Base-by-base conservation (phyloP, 2,797 vertebrate genomes). In the Tarsius wallacei region DNA sequence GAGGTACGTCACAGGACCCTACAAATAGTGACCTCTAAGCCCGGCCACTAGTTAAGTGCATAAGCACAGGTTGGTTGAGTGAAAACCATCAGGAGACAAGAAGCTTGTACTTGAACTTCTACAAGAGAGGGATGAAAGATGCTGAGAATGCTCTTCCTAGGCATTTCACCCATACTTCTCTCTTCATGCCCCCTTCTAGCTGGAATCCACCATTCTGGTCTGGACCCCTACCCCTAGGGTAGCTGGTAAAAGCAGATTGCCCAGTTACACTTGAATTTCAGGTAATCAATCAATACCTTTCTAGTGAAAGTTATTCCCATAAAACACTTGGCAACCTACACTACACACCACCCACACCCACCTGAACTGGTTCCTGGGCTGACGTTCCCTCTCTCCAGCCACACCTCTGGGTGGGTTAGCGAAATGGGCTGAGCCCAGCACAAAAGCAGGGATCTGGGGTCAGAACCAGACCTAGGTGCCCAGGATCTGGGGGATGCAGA, bases 41-140 rank as follows among this genome's bases (percentile, higher is more conserved):
- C 33, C 0, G 0, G 13, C 63, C 2, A 1, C 42, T n/a, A 8
- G 24, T 16, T n/a, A 63, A 61, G n/a, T 31, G 28, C 10, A 4
- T 12, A 53, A 76, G 86, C 81, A 17, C 24, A 24, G 4, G n/a
- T 8, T 36, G 26, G 57, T 51, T 53, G 55, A 59, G 14, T 10
- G 36, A 33, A 68, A 57, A 42, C 7, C 3, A 28, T 28, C 51
- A 8, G 53, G 64, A 85, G 63, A 51, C 3, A 22, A 82, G 31
- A 73, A 68, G 71, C 24, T 49, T 28, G 21, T 36, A 11, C 16
- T 31, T 47, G 86, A 57, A 28, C 26, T 47, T 33, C 36, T 5
- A 9, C 15, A 1, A 14, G 24, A 17, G 33, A 21, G 74, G 66
- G 3, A 49, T 26, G 61, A 63, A 57, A 61, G 53, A 24, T 59